phyloP scores from a whole-genome alignment of 2,113 vertebrate species.

The Lepisosteus oculatus region DNA sequence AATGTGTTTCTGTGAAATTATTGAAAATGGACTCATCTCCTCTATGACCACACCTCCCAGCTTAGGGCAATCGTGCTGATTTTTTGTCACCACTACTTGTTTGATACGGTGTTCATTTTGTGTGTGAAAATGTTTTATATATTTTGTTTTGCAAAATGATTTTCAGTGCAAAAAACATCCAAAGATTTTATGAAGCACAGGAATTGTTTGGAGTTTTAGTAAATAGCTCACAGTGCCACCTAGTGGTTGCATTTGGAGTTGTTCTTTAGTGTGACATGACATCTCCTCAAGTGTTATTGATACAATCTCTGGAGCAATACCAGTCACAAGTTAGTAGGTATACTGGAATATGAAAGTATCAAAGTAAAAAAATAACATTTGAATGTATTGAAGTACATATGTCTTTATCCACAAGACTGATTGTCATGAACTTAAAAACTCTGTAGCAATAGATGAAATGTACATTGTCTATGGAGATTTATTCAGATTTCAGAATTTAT shows the following conservation, averaged over 20 bases:
- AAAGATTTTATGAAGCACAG: neutral
- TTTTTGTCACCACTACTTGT: no score
- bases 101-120: neutral
- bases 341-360: neutral
- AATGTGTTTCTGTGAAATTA: slow-evolving; percentile 11
- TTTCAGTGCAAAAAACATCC: neutral
- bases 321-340: neutral
- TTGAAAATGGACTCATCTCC: neutral
- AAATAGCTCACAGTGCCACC: slow-evolving; percentile 4
- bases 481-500: neutral
- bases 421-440: neutral
- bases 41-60: neutral
- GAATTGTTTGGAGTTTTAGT: no score
- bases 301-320: no score
- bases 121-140: neutral
- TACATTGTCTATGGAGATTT: slow-evolving; percentile 3
- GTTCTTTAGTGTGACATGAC: no score
- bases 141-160: neutral
- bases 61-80: neutral
- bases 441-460: neutral
- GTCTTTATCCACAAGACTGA: neutral
- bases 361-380: neutral
- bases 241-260: neutral
- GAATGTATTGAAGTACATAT: no score
- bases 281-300: no score